phyloP scores from a whole-genome alignment of 1,140 invertebrate genomes.

The Neodiprion fabricii region DNA sequence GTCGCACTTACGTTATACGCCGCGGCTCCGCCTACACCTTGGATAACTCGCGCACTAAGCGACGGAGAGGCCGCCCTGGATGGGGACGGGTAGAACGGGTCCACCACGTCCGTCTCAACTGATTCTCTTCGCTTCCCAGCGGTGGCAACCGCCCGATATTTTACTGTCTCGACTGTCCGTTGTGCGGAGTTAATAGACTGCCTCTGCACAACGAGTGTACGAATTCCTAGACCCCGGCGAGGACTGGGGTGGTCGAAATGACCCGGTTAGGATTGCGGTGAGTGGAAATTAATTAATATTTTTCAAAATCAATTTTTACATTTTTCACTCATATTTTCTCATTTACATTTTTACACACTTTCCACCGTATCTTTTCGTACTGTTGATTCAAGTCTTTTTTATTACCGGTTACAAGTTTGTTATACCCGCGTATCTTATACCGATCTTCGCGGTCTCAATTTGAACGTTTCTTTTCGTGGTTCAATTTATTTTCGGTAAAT shows the following conservation, averaged over 20 bases:
- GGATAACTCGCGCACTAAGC: neutral
- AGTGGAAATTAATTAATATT: conserved; percentile 33
- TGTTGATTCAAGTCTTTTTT: neutral
- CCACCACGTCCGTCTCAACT: conserved; percentile 28
- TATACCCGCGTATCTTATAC: neutral
- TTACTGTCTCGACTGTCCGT: conserved; percentile 37
- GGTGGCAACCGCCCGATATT: conserved; percentile 44
- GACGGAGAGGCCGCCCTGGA: conserved; percentile 57
- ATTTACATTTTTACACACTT: neutral
- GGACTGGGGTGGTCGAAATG: conserved; percentile 56
- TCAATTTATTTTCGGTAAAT: neutral
- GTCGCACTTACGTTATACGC: conserved; percentile 16
- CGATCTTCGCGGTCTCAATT: too few species aligned
- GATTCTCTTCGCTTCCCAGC: conserved; percentile 35
- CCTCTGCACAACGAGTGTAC: conserved; percentile 45
- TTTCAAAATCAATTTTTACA: conserved; percentile 16
- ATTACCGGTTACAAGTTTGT: neutral
- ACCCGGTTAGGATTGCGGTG: conserved; percentile 54
- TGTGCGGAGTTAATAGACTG: conserved; percentile 34
- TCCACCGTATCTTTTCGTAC: neutral
- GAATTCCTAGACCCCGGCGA: conserved; percentile 41
- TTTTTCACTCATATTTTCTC: conserved; percentile 11
- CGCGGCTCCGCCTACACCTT: conserved; percentile 48
- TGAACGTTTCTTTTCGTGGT: neutral
- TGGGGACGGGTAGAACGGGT: conserved; percentile 41